A percentile compares a stretch with the other conserved stretches of the same genome.
Conservation (phyloP, 2,888 invertebrate species). For the Therioaphis trifolii region DNA sequence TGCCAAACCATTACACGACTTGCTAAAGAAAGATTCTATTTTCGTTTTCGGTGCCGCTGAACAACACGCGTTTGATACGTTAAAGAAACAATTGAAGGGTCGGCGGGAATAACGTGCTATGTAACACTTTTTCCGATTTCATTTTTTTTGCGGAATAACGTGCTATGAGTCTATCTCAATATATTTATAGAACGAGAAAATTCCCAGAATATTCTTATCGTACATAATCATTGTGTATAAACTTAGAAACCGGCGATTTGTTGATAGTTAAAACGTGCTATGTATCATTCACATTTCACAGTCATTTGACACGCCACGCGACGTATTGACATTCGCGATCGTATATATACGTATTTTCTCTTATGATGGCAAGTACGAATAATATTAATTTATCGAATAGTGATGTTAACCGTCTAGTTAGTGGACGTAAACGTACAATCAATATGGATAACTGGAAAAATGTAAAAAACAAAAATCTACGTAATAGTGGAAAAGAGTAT, state of each 20-base stretch:
- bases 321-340: slow-evolving; percentile 3
- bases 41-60: no score
- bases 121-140: no score
- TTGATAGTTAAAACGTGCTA: slow-evolving; percentile 15
- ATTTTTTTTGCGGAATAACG: no score
- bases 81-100: no score
- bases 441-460: no score
- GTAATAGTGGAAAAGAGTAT: no score
- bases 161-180: neutral
- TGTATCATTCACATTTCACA: neutral
- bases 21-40: no score
- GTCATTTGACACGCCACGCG: slow-evolving; percentile 2
- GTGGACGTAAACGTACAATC: neutral
- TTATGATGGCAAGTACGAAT: slow-evolving; percentile 7
- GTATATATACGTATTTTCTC: slow-evolving; percentile 1
- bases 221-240: slow-evolving; percentile 7
- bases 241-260: slow-evolving; percentile 8
- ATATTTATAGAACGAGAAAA: neutral
- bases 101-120: no score
- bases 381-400: slow-evolving; percentile 4
- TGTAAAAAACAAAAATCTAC: no score
- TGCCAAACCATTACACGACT: no score
- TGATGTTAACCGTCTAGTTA: neutral
- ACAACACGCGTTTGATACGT: no score
- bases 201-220: neutral